Evolutionary conservation across 2,888 invertebrate genomes (phyloP).

Genomic region (Hemaris fuciformis): DNA sequence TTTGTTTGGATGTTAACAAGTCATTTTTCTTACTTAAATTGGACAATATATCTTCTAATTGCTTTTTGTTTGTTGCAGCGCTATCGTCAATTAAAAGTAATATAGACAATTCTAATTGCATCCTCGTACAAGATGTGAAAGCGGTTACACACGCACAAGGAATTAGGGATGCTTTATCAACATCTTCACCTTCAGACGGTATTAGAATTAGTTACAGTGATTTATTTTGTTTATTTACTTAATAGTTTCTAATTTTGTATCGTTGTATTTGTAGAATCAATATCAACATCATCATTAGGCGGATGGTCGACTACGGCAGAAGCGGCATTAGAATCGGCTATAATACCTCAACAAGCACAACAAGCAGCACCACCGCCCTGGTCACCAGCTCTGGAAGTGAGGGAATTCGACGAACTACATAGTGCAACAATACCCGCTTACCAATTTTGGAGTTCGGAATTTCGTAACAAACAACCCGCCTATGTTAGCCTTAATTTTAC

Average conservation of each 20-base stretch:
- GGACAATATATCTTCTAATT: slow-evolving; percentile 15
- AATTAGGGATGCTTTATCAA: slow-evolving; percentile 85
- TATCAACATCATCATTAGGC: slow-evolving; percentile 74
- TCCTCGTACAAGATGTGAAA: slow-evolving; percentile 93
- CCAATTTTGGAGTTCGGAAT: slow-evolving; percentile 96
- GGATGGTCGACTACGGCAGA: slow-evolving; percentile 79
- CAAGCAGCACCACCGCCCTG: slow-evolving; percentile 89
- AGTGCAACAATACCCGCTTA: slow-evolving; percentile 93
- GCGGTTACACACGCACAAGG: slow-evolving; percentile 94
- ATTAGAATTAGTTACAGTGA: slow-evolving; percentile 16
- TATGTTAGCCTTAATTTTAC: slow-evolving; percentile 94
- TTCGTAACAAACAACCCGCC: slow-evolving; percentile 94
- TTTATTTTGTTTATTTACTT: slow-evolving; percentile 8
- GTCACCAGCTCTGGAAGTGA: slow-evolving; percentile 89
- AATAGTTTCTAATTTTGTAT: background rate
- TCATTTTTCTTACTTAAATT: slow-evolving; percentile 11
- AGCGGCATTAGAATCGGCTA: slow-evolving; percentile 78
- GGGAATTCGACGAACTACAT: slow-evolving; percentile 92
- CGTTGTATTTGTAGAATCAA: slow-evolving; percentile 82
- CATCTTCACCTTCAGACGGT: slow-evolving; percentile 76
- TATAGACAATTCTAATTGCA: slow-evolving; percentile 94
- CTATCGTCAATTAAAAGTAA: slow-evolving; percentile 94
- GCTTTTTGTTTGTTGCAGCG: slow-evolving; percentile 82
- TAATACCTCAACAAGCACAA: slow-evolving; percentile 85
- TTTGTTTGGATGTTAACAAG: slow-evolving; percentile 5